Conservation (phyloP, 2,888 invertebrate genomes). For the Tricholauxania praeusta region DNA sequence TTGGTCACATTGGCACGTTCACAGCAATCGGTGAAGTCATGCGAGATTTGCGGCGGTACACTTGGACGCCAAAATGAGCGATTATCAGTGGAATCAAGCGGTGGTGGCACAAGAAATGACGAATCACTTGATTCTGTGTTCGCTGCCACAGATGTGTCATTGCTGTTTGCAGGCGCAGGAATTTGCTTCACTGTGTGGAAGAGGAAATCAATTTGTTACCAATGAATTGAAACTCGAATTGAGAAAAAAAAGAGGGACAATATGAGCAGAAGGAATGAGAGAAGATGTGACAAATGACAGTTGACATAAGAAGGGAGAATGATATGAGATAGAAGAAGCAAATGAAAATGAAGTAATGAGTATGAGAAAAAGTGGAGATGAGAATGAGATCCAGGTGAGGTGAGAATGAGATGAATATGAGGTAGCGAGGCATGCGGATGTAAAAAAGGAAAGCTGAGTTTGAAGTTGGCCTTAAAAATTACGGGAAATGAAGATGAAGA, state of each 20-base stretch:
- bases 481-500: neutral
- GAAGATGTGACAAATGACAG: neutral
- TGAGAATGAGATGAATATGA: no score
- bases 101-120: slow-evolving; percentile 58
- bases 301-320: neutral
- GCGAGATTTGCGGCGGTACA: slow-evolving; percentile 69
- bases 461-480: neutral
- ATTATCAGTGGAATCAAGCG: slow-evolving; percentile 59
- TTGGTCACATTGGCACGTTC: slow-evolving; percentile 77
- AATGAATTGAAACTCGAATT: no score
- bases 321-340: neutral
- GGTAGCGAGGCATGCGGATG: no score
- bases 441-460: neutral
- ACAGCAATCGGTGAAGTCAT: slow-evolving; percentile 88
- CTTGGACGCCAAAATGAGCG: slow-evolving; percentile 61
- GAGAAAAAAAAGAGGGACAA: neutral
- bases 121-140: slow-evolving; percentile 57
- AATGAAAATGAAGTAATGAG: neutral
- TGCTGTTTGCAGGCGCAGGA: slow-evolving; percentile 37
- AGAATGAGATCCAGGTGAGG: no score
- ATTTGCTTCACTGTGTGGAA: slow-evolving; percentile 7
- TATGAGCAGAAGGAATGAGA: neutral
- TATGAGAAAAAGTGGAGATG: no score
- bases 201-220: neutral
- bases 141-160: slow-evolving; percentile 29